These are phyloP conservation scores for Felis chaus DNA, from an alignment of 2,113 vertebrate genomes.

Conservation along the genomic window DNA sequence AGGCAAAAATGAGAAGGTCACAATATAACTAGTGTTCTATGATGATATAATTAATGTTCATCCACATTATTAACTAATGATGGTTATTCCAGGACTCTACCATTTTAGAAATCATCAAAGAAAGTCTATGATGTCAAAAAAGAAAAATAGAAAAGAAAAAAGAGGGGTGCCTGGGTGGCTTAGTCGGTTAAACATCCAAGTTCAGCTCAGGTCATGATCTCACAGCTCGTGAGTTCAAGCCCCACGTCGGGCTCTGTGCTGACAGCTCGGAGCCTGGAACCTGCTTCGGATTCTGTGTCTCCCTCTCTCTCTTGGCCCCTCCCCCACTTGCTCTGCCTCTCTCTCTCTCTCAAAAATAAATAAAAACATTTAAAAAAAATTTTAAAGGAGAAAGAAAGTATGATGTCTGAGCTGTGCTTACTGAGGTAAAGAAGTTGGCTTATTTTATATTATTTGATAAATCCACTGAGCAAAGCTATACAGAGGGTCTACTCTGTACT, in stretches of 20 bases:
- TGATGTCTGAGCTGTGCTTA: not conserved
- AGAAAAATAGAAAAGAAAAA: too few species aligned
- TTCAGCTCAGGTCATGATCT: too few species aligned
- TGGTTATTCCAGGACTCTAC: not conserved
- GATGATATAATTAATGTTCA: not conserved
- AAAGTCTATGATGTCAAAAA: not conserved
- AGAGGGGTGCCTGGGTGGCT: too few species aligned
- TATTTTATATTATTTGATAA: not conserved
- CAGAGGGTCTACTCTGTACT: not conserved
- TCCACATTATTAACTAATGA: not conserved
- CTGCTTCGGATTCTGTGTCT: too few species aligned
- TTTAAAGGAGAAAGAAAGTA: not conserved
- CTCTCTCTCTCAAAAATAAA: too few species aligned
- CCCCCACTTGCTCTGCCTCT: too few species aligned
- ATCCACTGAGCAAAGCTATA: not conserved
- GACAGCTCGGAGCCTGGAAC: too few species aligned
- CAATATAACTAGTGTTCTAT: not conserved
- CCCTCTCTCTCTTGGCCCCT: too few species aligned
- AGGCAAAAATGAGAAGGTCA: not conserved
- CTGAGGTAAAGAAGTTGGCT: not conserved
- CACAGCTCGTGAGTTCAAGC: too few species aligned
- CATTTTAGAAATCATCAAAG: not conserved
- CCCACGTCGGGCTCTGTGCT: too few species aligned
- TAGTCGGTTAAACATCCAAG: too few species aligned
- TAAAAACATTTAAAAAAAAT: too few species aligned